Evolutionary conservation across 2,888 invertebrate species (phyloP).

Genomic region (Protophormia terraenovae): DNA sequence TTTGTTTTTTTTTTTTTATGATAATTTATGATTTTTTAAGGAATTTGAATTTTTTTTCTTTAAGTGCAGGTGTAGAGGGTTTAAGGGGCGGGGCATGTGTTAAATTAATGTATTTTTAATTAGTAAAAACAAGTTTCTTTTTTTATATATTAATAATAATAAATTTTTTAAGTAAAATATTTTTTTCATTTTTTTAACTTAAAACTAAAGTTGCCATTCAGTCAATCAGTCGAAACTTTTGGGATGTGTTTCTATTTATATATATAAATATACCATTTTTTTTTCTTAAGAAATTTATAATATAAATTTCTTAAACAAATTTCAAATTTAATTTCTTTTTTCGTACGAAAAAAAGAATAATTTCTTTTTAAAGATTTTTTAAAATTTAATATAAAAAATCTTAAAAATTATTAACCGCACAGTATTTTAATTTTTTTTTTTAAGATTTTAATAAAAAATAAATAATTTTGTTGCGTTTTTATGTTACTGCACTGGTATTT

Average conservation of each 20-base stretch:
- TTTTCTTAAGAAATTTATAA: conserved; percentile 16
- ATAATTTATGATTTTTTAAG: background rate
- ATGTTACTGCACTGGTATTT: conserved; percentile 62
- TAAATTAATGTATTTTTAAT: conserved; percentile 27
- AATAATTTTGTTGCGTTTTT: conserved; percentile 51
- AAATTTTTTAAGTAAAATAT: conserved; percentile 65
- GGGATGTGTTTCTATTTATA: conserved; percentile 73
- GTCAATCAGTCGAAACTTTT: conserved; percentile 80
- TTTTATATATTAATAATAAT: conserved; percentile 61
- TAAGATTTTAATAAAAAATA: conserved; percentile 10
- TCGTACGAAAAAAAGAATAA: background rate
- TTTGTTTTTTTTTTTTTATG: conserved; percentile 9
- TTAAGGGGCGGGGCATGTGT: background rate
- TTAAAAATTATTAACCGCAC: conserved; percentile 2
- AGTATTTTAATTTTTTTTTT: background rate
- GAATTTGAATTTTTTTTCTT: conserved; percentile 17
- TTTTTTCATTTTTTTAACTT: conserved; percentile 41
- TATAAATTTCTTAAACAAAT: conserved; percentile 13
- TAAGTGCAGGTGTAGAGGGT: background rate
- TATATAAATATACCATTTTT: conserved; percentile 44
- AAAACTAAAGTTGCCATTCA: conserved; percentile 76
- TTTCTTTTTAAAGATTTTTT: background rate
- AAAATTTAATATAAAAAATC: background rate
- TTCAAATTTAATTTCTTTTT: background rate
- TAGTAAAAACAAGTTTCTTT: conserved; percentile 53